phyloP scores from a whole-genome alignment of 2,888 invertebrate genomes.

The Pyrgus malvae region DNA sequence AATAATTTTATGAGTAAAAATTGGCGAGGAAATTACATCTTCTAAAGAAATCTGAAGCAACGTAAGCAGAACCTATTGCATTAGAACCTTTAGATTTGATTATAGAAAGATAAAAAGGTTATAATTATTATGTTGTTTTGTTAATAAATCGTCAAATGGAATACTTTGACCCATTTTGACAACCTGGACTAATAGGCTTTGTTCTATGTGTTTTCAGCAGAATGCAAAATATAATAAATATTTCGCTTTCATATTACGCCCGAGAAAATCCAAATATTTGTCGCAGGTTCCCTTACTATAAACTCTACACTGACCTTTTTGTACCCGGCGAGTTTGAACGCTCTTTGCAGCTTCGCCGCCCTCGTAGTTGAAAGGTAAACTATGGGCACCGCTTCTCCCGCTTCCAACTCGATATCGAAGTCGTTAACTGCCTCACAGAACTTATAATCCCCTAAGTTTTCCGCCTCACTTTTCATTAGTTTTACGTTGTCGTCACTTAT shows the following conservation, averaged over 20 bases:
- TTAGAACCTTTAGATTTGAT: no score
- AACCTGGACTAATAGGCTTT: no score
- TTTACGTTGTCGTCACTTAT: conserved; percentile 58
- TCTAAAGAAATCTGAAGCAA: conserved; percentile 22
- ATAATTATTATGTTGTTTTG: no score
- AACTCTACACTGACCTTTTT: conserved; percentile 75
- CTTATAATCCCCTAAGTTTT: conserved; percentile 71
- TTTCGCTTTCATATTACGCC: no score
- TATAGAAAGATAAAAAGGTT: no score
- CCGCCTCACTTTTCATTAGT: conserved; percentile 66
- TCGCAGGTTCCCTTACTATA: no score
- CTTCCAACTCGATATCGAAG: conserved; percentile 72
- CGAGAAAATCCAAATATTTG: no score
- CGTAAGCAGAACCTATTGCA: no score
- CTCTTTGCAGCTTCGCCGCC: conserved; percentile 77
- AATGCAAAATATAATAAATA: no score
- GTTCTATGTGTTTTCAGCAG: no score
- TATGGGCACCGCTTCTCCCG: conserved; percentile 66
- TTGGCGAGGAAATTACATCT: conserved; percentile 5
- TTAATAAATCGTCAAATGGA: no score
- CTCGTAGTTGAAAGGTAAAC: conserved; percentile 77
- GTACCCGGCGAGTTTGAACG: conserved; percentile 79
- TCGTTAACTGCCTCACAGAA: conserved; percentile 72
- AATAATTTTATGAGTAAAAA: not conserved
- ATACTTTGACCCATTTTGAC: no score